Base-by-base conservation (phyloP, 1,140 invertebrate species). In the Thaumatotibia leucotreta region DNA sequence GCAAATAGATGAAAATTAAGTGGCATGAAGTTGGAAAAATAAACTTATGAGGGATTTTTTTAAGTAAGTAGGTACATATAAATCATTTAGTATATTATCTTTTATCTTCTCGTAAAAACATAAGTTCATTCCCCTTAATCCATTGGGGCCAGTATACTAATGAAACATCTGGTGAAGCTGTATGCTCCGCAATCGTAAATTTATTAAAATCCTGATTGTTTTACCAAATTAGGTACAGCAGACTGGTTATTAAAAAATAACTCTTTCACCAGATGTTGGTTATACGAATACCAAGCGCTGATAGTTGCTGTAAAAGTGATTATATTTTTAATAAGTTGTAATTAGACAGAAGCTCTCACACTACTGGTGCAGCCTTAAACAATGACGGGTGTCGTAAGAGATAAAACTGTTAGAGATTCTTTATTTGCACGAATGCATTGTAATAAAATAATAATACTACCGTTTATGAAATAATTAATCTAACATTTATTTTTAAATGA, bases 121-220 rank as follows among this genome's bases (percentile, higher is more conserved):
- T 10, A 58, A 58, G 52, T 58, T 58, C 52, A n/a, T 58, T 58
- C 52, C 52, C 52, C 11, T 24, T 29, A 31, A 8, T 27, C 24
- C 52, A n/a, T 4, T 14, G 9, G 24, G 52, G n/a, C n/a, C 8
- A 27, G 17, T 50, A 20, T 11, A 54, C 52, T 58, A 58, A 58
- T 58, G 27, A 58, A 58, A 58, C 52, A 58, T 58, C 52, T 58
- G 52, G 52, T 14, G 11, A 58, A 29, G 24, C 52, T n/a, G 23
- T 54, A 39, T 54, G 9, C 22, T 14, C 29, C 23, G 52, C 24
- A n/a, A 8, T 58, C 52, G 29, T 58, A 58, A 54, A 24, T 27
- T 27, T 14, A 58, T 27, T 58, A 27, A 58, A 31, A 17, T 10
- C 23, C 24, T 58, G 27, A 58, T 58, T 58, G 52, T 58, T 58